Evolutionary conservation across 2,888 invertebrate genomes (phyloP).

Genomic region (Cerastis rubricosa): DNA sequence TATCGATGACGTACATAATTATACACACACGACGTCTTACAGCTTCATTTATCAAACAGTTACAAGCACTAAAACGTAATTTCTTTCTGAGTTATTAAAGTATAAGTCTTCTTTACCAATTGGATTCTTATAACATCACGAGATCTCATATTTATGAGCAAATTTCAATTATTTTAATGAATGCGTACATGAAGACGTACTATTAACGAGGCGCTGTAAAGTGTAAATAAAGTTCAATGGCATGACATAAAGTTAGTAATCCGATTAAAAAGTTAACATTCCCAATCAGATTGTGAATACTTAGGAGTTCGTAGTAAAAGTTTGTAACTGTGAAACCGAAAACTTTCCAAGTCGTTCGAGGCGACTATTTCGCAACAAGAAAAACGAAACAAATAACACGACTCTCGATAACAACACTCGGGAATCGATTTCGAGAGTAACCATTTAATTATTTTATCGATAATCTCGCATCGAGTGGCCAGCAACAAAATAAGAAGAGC

Average conservation of each 20-base stretch:
- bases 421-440: conserved; percentile 91
- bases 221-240: conserved; percentile 39
- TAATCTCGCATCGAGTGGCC: conserved; percentile 88
- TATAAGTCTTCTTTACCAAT: conserved; percentile 31
- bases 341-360: conserved; percentile 57
- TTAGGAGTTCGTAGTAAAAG: conserved; percentile 55
- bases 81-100: conserved; percentile 28
- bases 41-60: conserved; percentile 38
- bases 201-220: conserved; percentile 34
- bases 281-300: conserved; percentile 60
- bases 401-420: conserved; percentile 89
- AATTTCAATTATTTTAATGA: conserved; percentile 48
- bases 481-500: conserved; percentile 86
- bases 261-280: conserved; percentile 67
- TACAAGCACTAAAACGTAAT: conserved; percentile 30
- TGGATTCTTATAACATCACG: conserved; percentile 35
- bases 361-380: conserved; percentile 81
- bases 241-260: conserved; percentile 62
- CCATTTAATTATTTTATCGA: conserved; percentile 91
- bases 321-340: conserved; percentile 57
- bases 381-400: conserved; percentile 87
- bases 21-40: conserved; percentile 23
- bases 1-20: conserved; percentile 50
- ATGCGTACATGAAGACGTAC: conserved; percentile 32
- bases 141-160: conserved; percentile 37